A percentile compares a stretch with the other conserved stretches of the same genome.
Conservation (phyloP, 2,888 invertebrate genomes). For the Mechanitis messenoides region DNA sequence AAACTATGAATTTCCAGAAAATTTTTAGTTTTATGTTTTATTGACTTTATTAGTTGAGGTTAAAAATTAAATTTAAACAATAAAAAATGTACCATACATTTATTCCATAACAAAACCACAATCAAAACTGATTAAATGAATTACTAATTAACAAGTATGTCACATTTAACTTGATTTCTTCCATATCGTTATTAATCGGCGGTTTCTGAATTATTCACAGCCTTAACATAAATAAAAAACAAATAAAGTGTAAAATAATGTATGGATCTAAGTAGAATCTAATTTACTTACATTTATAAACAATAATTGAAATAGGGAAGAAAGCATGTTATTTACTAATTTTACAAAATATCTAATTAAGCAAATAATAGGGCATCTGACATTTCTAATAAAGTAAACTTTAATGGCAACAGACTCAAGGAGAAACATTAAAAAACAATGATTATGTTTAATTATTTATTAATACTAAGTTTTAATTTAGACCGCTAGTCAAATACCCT, state of each 20-base stretch:
- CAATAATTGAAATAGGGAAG: no score
- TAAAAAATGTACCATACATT: slow-evolving; percentile 58
- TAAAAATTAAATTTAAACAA: slow-evolving; percentile 15
- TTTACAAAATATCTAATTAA: no score
- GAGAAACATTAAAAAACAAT: slow-evolving; percentile 3
- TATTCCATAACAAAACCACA: slow-evolving; percentile 71
- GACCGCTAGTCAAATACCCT: slow-evolving; percentile 9
- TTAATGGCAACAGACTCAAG: no score
- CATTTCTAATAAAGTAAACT: no score
- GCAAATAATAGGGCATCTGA: no score
- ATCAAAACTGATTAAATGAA: slow-evolving; percentile 61
- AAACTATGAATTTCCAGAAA: no score
- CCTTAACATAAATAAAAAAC: slow-evolving; percentile 9
- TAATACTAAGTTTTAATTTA: slow-evolving; percentile 1
- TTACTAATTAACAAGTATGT: slow-evolving; percentile 44
- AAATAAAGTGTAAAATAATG: neutral
- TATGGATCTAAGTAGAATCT: no score
- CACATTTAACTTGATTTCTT: slow-evolving; percentile 2
- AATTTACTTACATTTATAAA: no score
- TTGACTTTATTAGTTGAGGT: neutral
- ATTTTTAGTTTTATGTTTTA: neutral
- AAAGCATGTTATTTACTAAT: no score
- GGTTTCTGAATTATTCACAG: slow-evolving; percentile 13
- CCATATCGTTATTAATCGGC: slow-evolving; percentile 6
- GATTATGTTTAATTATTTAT: neutral